Conservation (phyloP, 1,140 invertebrate genomes). For the Zaprionus vittiger region DNA sequence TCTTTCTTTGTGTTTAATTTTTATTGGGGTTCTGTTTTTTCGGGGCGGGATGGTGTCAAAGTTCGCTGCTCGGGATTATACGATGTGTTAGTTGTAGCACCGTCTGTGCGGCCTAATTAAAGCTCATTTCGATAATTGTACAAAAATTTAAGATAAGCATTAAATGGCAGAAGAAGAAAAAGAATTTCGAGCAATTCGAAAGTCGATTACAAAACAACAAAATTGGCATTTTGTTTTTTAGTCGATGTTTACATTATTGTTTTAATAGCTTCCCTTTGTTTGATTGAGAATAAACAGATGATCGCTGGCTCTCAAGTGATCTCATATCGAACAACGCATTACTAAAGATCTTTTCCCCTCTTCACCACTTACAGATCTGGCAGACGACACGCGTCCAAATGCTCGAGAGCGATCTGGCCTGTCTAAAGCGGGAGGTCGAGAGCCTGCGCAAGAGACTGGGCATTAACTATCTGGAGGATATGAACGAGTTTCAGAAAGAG, state of each 20-base stretch:
- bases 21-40: constrained; percentile 16
- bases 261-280: constrained; percentile 27
- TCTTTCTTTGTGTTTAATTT: constrained; percentile 34
- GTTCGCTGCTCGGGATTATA: constrained; percentile 51
- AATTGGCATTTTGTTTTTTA: constrained; percentile 14
- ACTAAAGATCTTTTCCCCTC: constrained; percentile 9
- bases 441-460: constrained; percentile 72
- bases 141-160: constrained; percentile 33
- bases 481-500: constrained; percentile 76
- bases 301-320: constrained; percentile 40
- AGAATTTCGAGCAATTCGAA: constrained; percentile 10
- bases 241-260: constrained; percentile 24
- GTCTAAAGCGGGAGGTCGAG: constrained; percentile 58
- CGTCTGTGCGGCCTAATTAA: constrained; percentile 58
- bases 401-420: constrained; percentile 63
- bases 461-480: constrained; percentile 75
- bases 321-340: constrained; percentile 29
- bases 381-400: constrained; percentile 64
- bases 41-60: constrained; percentile 49
- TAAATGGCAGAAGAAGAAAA: background rate
- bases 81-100: constrained; percentile 54
- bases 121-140: constrained; percentile 61
- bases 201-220: constrained; percentile 16
- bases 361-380: constrained; percentile 63
- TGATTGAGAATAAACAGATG: constrained; percentile 46